Evolutionary conservation across 2,113 vertebrate genomes (phyloP).

Genomic region (Thermophis baileyi): DNA sequence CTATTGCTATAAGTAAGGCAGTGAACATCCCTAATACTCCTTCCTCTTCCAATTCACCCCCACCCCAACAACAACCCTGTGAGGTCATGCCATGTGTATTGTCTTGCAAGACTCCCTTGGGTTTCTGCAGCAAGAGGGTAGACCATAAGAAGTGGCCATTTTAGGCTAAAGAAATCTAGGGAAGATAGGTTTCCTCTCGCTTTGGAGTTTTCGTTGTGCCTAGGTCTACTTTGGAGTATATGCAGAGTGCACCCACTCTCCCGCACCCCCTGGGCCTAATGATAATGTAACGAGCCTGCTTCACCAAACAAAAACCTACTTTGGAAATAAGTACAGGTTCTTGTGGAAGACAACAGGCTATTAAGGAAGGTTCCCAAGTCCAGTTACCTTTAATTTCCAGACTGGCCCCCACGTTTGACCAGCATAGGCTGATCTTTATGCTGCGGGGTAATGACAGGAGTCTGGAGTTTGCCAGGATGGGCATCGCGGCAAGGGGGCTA

Average conservation of each 20-base stretch:
- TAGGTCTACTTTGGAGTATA: neutral
- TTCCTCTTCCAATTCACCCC: too few relatives aligned
- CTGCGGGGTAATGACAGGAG: neutral
- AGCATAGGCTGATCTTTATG: neutral
- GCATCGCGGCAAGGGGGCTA: neutral
- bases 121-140: neutral
- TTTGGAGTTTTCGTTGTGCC: neutral
- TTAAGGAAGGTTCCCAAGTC: neutral
- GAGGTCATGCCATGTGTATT: neutral
- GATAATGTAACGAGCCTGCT: neutral
- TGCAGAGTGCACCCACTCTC: neutral
- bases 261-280: neutral
- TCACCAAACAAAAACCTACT: neutral
- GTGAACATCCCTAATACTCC: too few relatives aligned
- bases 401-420: neutral
- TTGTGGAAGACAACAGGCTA: neutral
- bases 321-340: neutral
- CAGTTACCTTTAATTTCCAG: neutral
- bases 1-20: too few relatives aligned
- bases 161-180: neutral
- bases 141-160: neutral
- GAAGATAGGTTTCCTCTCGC: neutral
- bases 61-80: too few relatives aligned
- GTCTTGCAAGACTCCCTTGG: neutral
- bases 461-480: neutral